A percentile compares a stretch with the other conserved stretches of the same genome.
These are phyloP conservation scores for Bergia sp. DNA, from an alignment of 92 coral and sea anemone genomes.

Conservation along the genomic window DNA sequence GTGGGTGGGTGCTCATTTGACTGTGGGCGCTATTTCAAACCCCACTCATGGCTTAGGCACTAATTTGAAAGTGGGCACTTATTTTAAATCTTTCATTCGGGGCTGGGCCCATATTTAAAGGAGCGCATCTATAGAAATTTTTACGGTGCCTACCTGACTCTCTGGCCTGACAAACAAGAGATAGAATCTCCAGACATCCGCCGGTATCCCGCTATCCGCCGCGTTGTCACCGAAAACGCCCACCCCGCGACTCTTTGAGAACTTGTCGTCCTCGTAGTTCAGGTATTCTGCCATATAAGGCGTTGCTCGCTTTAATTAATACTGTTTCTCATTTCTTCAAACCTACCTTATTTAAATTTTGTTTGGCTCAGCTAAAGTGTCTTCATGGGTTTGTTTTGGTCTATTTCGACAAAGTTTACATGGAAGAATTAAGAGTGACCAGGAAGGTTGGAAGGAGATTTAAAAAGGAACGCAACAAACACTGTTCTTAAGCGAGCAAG, in stretches of 20 bases:
- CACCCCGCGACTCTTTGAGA: constrained; percentile 98
- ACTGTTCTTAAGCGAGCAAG: too few relatives aligned
- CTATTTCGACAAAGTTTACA: too few relatives aligned
- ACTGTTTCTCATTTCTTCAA: too few relatives aligned
- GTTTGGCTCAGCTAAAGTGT: too few relatives aligned
- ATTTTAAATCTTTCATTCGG: background rate
- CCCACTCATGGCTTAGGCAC: background rate
- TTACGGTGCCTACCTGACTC: constrained; percentile 74
- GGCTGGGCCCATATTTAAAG: too few relatives aligned
- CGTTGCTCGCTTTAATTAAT: background rate
- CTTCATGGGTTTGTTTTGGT: too few relatives aligned
- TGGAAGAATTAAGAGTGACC: too few relatives aligned
- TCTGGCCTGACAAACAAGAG: constrained; percentile 92
- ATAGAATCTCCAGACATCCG: constrained; percentile 98
- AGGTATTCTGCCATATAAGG: constrained; percentile 74
- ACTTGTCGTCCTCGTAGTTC: constrained; percentile 99
- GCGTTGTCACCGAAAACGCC: constrained; percentile 99
- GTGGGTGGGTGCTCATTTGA: too few relatives aligned
- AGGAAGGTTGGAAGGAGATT: too few relatives aligned
- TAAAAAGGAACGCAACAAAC: too few relatives aligned
- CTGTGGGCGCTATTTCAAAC: background rate
- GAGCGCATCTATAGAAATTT: too few relatives aligned
- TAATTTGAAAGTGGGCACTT: background rate
- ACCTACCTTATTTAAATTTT: too few relatives aligned
- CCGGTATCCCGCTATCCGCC: constrained; percentile 91